phyloP scores from a whole-genome alignment of 2,797 vertebrate species.

The Cryptoprocta ferox region DNA sequence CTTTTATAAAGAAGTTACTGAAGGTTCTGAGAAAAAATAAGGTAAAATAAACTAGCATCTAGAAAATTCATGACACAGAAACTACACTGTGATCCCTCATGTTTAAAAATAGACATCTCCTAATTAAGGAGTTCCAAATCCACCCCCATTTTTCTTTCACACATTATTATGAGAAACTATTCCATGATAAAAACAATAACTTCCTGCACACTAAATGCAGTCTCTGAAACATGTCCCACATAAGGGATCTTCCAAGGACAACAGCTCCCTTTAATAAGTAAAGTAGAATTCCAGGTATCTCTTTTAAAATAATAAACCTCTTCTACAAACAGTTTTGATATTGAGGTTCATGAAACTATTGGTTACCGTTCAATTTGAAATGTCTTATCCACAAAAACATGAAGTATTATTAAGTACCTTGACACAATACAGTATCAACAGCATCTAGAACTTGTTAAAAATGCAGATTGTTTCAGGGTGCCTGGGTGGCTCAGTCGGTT shows the following conservation, averaged over 20 bases:
- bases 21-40: background rate
- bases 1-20: constrained; percentile 20
- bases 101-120: background rate
- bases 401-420: background rate
- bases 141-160: background rate
- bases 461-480: background rate
- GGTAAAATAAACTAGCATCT: background rate
- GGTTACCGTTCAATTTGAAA: background rate
- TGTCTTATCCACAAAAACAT: background rate
- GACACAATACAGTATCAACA: background rate
- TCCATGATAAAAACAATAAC: background rate
- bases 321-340: background rate
- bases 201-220: background rate
- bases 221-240: background rate
- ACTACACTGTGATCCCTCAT: background rate
- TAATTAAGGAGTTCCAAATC: background rate
- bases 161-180: background rate
- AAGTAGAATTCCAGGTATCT: background rate
- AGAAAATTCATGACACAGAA: background rate
- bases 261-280: background rate
- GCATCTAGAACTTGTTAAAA: constrained; percentile 22
- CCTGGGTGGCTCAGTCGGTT: no score
- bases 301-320: constrained; percentile 1
- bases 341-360: background rate
- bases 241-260: background rate